Evolutionary conservation across 2,113 vertebrate species (phyloP).

Genomic region (Strix uralensis): DNA sequence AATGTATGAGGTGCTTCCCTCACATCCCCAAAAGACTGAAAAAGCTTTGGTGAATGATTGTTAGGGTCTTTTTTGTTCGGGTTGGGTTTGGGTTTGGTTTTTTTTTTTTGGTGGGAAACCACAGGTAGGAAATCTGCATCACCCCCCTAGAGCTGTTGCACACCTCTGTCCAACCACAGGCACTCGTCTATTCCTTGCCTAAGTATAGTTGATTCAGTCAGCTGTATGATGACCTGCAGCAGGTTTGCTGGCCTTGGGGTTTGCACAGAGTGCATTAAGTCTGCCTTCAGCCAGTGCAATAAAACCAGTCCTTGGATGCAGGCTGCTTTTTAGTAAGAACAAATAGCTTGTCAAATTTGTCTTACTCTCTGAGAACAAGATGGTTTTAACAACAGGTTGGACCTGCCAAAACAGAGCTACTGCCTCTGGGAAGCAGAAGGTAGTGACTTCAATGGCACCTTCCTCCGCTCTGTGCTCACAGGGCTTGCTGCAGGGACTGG

Average conservation of each 20-base stretch:
- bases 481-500: background rate
- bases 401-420: background rate
- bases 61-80: background rate
- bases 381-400: background rate
- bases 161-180: background rate
- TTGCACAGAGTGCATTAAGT: background rate
- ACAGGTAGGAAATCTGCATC: background rate
- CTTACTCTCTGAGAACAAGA: background rate
- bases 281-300: background rate
- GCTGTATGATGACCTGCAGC: background rate
- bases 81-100: background rate
- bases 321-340: background rate
- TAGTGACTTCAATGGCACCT: background rate
- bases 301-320: background rate
- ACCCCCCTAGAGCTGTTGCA: background rate
- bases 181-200: background rate
- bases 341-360: background rate
- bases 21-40: background rate
- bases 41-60: background rate
- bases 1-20: background rate
- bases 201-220: accelerated
- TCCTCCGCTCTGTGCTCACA: background rate
- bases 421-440: background rate
- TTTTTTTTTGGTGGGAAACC: background rate
- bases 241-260: background rate